A percentile compares a stretch with the other conserved stretches of the same genome.
Evolutionary conservation across 2,888 invertebrate species (phyloP).

Genomic region (Dorcus parallelipipedus): DNA sequence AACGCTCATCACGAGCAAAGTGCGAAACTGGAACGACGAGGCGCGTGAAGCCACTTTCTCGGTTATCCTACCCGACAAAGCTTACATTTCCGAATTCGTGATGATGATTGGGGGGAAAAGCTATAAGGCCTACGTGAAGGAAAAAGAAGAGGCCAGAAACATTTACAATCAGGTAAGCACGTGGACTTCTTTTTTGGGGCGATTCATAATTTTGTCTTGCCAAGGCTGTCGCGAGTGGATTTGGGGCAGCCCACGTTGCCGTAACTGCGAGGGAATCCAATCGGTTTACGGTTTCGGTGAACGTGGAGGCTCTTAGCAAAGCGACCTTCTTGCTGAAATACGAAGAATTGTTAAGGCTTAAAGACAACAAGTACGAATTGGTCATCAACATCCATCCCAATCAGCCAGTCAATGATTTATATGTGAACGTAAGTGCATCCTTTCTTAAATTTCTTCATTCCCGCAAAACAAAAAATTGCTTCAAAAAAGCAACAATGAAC

Average conservation of each 20-base stretch:
- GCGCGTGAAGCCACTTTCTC: constrained; percentile 64
- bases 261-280: constrained; percentile 68
- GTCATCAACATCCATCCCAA: constrained; percentile 68
- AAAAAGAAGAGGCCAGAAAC: constrained; percentile 60
- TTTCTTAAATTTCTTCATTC: no score
- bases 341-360: constrained; percentile 65
- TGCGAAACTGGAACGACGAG: constrained; percentile 58
- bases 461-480: no score
- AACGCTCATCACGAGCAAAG: constrained; percentile 61
- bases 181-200: no score
- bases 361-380: constrained; percentile 65
- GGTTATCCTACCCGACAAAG: constrained; percentile 65
- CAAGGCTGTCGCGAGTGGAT: constrained; percentile 57
- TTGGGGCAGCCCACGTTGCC: constrained; percentile 60
- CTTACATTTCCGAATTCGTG: constrained; percentile 66
- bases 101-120: constrained; percentile 64
- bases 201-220: no score
- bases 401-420: constrained; percentile 60
- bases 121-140: constrained; percentile 63
- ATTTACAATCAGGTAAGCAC: constrained; percentile 43
- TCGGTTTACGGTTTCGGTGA: constrained; percentile 65
- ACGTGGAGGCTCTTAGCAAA: constrained; percentile 60
- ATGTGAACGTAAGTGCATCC: constrained; percentile 49
- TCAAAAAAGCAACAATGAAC: no score
- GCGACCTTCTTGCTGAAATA: constrained; percentile 70